Evolutionary conservation across 1,140 invertebrate genomes (phyloP).

Genomic region (Piezodorus guildinii): DNA sequence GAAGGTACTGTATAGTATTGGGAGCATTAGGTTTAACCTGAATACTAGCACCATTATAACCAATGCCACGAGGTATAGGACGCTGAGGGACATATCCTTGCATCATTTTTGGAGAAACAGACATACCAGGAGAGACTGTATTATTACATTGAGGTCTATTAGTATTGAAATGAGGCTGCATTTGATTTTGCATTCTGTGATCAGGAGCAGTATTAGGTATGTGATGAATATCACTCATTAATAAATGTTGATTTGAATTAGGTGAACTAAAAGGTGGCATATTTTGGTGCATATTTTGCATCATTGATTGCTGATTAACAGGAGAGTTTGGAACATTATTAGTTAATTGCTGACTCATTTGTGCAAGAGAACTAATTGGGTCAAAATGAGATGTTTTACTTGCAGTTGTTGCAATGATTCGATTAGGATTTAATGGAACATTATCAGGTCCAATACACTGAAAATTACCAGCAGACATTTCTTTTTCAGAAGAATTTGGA

Average conservation of each 20-base stretch:
- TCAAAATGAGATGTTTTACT: constrained; percentile 61
- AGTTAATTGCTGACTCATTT: constrained; percentile 85
- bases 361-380: constrained; percentile 83
- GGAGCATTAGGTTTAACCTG: constrained; percentile 92
- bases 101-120: constrained; percentile 38
- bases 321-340: constrained; percentile 53
- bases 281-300: constrained; percentile 37
- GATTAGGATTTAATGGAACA: constrained; percentile 66
- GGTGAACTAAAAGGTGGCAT: constrained; percentile 42
- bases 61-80: constrained; percentile 42
- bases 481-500: constrained; percentile 21
- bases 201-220: constrained; percentile 24
- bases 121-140: constrained; percentile 25
- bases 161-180: constrained; percentile 24
- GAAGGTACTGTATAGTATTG: constrained; percentile 95
- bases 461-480: constrained; percentile 25
- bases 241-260: constrained; percentile 39
- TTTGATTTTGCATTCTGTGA: constrained; percentile 27
- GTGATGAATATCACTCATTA: constrained; percentile 37
- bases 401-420: constrained; percentile 36
- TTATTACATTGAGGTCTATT: constrained; percentile 21
- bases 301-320: constrained; percentile 34
- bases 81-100: constrained; percentile 28
- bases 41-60: constrained; percentile 71
- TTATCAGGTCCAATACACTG: constrained; percentile 46